Evolutionary conservation across 2,797 vertebrate genomes (phyloP), one percentile per base, ranked within the genome.

Genomic region (Sparus aurata): DNA sequence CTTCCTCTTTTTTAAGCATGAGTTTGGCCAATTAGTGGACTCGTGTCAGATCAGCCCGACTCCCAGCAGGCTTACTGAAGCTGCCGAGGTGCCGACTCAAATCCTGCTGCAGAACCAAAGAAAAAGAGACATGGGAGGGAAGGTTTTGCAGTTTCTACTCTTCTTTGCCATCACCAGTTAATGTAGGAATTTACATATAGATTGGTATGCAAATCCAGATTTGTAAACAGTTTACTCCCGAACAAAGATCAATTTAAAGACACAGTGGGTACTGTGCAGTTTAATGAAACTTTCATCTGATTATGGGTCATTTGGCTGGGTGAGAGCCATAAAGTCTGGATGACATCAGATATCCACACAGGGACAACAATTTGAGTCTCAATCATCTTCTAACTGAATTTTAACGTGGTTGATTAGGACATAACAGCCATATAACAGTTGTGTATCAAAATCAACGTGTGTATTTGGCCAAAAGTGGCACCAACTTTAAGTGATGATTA

Each of bases 1-100:
- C 17, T 69, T 73, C 43, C 46, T 20, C 23, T 41, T 64, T 79
- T 58, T 71, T 74, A 73, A 63, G 77, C 58, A 71, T 64, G 47
- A 67, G 17, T 22, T 65, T 16, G 67, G 73, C 78, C 80, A 90
- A 90, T 91, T 89, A 91, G 85, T 71, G 74, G 79, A 67, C 79
- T 34, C 17, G 59, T 73, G 85, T 82, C 75, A 62, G 79, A 87
- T 82, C 64, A 70, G 79, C 57, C 69, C 3, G 23, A 65, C 55
- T 88, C 87, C 77, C 81, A 78, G 83, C 71, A 79, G 82, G 67
- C 69, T 81, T 55, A 22, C 45, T 11, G 54, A 75, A 34, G 63
- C 74, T 69, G 70, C 59, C 7, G 22, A 80, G 58, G 61, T 49
- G 13, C 22, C 20, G 70, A 76, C 59, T 70, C 53, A 70, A 78